phyloP scores from a whole-genome alignment of 2,888 invertebrate genomes.

The Epirrita christyi region DNA sequence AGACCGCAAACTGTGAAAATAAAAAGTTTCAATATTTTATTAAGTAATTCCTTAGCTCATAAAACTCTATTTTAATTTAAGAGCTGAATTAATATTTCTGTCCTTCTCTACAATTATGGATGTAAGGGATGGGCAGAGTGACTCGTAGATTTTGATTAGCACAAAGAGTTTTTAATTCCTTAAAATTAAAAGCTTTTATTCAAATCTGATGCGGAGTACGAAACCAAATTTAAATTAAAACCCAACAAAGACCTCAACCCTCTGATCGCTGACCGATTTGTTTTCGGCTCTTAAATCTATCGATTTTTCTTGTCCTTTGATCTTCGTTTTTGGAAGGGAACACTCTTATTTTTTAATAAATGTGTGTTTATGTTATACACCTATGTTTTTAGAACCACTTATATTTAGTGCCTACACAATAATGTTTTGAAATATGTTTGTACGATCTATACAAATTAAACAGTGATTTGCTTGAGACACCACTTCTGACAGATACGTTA shows the following conservation, averaged over 20 bases:
- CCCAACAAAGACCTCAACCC: conserved; percentile 69
- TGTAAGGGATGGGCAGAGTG: no score
- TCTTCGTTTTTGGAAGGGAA: conserved; percentile 43
- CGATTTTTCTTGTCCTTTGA: conserved; percentile 69
- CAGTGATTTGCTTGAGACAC: background rate
- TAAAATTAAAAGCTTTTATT: conserved; percentile 15
- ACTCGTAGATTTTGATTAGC: no score
- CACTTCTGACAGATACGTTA: background rate
- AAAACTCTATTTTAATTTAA: background rate
- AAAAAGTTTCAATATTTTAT: conserved; percentile 14
- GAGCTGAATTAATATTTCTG: no score
- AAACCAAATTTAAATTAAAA: conserved; percentile 73
- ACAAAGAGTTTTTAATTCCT: conserved; percentile 6
- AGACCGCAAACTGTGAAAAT: conserved; percentile 59
- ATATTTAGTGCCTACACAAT: background rate
- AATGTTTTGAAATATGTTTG: background rate
- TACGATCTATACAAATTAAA: background rate
- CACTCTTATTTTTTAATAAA: background rate
- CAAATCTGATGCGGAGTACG: conserved; percentile 45
- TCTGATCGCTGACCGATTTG: conserved; percentile 66
- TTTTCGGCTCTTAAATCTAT: conserved; percentile 68
- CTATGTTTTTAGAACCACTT: no score
- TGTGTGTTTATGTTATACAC: background rate
- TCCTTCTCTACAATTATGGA: no score
- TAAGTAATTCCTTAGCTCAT: conserved; percentile 6